A percentile compares a stretch with the other conserved stretches of the same genome.
Conservation (phyloP, 2,113 vertebrate species). For the Macquaria ambigua region DNA sequence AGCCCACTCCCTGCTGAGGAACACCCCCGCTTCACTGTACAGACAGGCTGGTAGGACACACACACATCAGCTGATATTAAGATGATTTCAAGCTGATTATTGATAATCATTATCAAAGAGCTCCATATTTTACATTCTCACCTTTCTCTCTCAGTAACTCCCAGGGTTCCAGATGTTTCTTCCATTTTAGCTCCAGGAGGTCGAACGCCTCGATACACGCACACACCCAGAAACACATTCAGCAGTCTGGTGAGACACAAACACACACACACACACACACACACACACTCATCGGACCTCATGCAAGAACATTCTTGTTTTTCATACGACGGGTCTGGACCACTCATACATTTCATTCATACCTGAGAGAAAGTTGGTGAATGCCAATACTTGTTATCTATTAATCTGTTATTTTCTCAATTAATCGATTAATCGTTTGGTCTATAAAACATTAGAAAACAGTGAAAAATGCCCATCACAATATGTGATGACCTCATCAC, state of each 20-base stretch:
- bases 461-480: too few relatives aligned
- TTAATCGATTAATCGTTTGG: too few relatives aligned
- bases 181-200: constrained; percentile 69
- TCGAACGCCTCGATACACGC: constrained; percentile 67
- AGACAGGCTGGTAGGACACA: constrained; percentile 79
- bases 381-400: too few relatives aligned
- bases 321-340: not conserved
- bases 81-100: not conserved
- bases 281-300: not conserved
- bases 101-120: not conserved
- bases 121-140: not conserved
- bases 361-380: not conserved
- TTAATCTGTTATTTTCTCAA: too few relatives aligned
- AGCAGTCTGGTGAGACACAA: constrained; percentile 59
- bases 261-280: constrained; percentile 3
- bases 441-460: too few relatives aligned
- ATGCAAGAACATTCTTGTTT: not conserved
- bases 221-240: constrained; percentile 51
- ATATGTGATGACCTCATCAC: too few relatives aligned
- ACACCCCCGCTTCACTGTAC: constrained; percentile 78
- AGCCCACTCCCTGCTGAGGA: constrained; percentile 64
- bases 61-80: constrained; percentile 11
- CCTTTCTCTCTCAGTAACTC: constrained; percentile 66
- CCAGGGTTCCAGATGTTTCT: constrained; percentile 74
- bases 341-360: not conserved